Conservation (phyloP, 92 coral and sea anemone species). For the Siderastrea siderea region DNA sequence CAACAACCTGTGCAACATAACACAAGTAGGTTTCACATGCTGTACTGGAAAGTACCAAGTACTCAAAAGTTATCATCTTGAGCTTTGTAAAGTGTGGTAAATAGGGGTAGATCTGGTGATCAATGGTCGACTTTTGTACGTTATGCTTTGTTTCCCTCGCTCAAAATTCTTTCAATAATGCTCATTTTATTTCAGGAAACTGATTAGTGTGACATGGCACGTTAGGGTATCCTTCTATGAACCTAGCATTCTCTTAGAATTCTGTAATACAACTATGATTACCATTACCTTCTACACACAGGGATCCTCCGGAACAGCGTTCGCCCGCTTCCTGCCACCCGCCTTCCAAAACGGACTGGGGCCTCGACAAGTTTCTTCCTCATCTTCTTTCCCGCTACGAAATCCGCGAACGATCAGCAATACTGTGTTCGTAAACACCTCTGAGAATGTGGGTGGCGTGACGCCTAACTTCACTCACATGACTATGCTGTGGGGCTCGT, state of each 20-base stretch:
- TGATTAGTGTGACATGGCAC: too few species aligned
- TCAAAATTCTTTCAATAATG: too few species aligned
- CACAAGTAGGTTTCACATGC: neutral
- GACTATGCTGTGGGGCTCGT: conserved; percentile 54
- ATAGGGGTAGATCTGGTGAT: too few species aligned
- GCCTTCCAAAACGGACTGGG: conserved; percentile 5
- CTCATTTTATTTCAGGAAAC: too few species aligned
- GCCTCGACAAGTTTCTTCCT: conserved; percentile 5
- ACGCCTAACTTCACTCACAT: conserved; percentile 41
- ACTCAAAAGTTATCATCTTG: neutral
- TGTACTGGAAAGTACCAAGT: too few species aligned
- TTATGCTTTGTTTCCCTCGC: too few species aligned
- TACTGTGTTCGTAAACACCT: conserved; percentile 12
- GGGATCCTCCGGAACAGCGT: conserved; percentile 8
- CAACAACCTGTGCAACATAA: conserved; percentile 40
- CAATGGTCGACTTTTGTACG: too few species aligned
- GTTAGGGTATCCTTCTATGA: too few species aligned
- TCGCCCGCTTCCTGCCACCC: conserved; percentile 15
- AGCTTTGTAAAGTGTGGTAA: too few species aligned
- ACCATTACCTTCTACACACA: neutral
- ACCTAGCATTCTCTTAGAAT: too few species aligned
- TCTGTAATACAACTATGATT: too few species aligned
- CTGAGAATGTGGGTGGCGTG: neutral
- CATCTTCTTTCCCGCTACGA: neutral
- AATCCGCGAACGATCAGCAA: conserved; percentile 36